These are phyloP conservation scores for Lasioglossum villosulum DNA, from an alignment of 2,888 invertebrate species.

Conservation along the genomic window DNA sequence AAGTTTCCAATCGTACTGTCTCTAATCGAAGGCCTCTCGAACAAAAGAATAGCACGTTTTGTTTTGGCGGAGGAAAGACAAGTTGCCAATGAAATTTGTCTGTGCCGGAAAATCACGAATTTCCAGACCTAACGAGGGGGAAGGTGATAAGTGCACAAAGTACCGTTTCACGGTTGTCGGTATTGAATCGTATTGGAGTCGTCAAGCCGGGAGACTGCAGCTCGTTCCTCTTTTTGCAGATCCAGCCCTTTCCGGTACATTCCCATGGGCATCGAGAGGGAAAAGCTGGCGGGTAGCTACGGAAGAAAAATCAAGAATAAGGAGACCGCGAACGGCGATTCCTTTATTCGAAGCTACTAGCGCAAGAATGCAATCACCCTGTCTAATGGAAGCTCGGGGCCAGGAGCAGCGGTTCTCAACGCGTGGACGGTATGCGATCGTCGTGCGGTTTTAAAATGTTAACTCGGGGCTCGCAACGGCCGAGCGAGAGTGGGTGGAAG, in stretches of 20 bases:
- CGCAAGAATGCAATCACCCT: slow-evolving; percentile 67
- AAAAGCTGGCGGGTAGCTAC: slow-evolving; percentile 7
- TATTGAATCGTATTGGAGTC: slow-evolving; percentile 52
- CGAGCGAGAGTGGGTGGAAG: no score
- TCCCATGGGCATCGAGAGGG: slow-evolving; percentile 17
- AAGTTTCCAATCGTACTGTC: no score
- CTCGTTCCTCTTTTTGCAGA: neutral
- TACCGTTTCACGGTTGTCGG: slow-evolving; percentile 26
- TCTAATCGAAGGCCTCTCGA: no score
- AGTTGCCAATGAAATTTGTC: slow-evolving; percentile 34
- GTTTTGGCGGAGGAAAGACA: neutral
- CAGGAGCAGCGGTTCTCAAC: slow-evolving; percentile 37
- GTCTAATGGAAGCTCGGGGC: slow-evolving; percentile 56
- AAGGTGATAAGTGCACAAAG: slow-evolving; percentile 50
- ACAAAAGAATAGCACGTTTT: neutral
- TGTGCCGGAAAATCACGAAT: slow-evolving; percentile 39
- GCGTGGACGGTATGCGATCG: neutral
- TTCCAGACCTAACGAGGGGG: slow-evolving; percentile 43
- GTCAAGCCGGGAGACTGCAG: neutral
- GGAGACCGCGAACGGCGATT: slow-evolving; percentile 43
- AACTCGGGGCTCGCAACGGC: slow-evolving; percentile 4
- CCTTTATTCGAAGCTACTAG: slow-evolving; percentile 60
- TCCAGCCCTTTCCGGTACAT: neutral
- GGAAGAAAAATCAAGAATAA: slow-evolving; percentile 50
- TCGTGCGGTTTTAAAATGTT: slow-evolving; percentile 18